Percentiles rank a stretch among this genome's conserved stretches.
phyloP scores from a whole-genome alignment of 2,888 invertebrate genomes.

The Epinotia nisella region DNA sequence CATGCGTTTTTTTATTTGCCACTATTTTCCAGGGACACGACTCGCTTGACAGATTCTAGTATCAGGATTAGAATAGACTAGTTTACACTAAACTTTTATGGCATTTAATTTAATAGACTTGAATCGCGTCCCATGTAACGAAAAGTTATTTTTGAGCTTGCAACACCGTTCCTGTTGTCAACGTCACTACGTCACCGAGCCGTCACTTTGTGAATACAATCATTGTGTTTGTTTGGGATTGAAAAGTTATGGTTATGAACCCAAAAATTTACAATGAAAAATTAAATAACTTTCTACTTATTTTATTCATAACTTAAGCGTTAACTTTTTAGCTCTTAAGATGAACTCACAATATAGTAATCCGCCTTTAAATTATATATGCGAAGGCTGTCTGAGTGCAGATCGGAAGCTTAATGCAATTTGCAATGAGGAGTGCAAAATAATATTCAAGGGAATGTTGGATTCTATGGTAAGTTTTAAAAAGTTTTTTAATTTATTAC shows the following conservation, averaged over 20 bases:
- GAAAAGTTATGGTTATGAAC: background rate
- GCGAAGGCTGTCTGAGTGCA: slow-evolving; percentile 60
- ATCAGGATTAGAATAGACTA: too few relatives aligned
- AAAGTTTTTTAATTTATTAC: background rate
- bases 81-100: too few relatives aligned
- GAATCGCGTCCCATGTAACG: too few relatives aligned
- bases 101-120: too few relatives aligned
- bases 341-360: slow-evolving; percentile 46
- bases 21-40: too few relatives aligned
- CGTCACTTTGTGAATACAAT: background rate
- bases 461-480: slow-evolving; percentile 54
- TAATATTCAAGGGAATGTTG: slow-evolving; percentile 53
- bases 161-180: background rate
- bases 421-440: slow-evolving; percentile 51
- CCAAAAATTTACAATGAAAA: background rate
- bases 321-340: background rate
- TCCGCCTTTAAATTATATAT: slow-evolving; percentile 48
- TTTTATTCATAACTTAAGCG: background rate
- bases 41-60: too few relatives aligned
- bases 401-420: slow-evolving; percentile 54
- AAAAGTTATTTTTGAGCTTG: background rate
- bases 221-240: background rate
- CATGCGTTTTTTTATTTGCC: too few relatives aligned
- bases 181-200: slow-evolving; percentile 2
- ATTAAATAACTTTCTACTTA: background rate